Conservation (phyloP, 2,113 vertebrate species). For the Seriola quinqueradiata region DNA sequence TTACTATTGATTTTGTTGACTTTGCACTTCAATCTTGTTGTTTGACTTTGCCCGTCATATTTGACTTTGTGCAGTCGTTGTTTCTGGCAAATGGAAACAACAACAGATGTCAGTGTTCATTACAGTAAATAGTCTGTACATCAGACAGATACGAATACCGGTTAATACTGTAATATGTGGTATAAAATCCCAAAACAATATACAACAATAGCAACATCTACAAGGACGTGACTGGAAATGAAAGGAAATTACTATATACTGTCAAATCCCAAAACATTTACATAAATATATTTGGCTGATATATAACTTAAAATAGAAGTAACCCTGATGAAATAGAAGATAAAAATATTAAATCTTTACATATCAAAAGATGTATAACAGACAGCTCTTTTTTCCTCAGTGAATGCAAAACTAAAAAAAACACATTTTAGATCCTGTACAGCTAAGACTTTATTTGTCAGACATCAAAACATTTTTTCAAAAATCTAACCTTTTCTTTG, state of each 20-base stretch:
- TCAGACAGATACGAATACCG: not conserved
- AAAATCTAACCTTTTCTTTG: not conserved
- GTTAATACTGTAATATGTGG: not conserved
- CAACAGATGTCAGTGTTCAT: slow-evolving; percentile 31
- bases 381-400: not conserved
- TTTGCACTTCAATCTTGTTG: not conserved
- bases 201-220: not conserved
- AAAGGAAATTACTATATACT: too few relatives aligned
- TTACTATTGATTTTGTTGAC: not conserved
- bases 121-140: slow-evolving; percentile 22
- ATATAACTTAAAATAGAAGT: not conserved
- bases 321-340: not conserved
- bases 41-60: slow-evolving; percentile 40
- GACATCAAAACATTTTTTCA: not conserved
- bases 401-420: not conserved
- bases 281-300: too few relatives aligned
- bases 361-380: not conserved
- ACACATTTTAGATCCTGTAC: not conserved
- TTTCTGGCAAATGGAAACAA: slow-evolving; percentile 27
- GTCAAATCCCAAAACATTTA: too few relatives aligned
- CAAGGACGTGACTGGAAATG: too few relatives aligned
- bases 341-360: not conserved
- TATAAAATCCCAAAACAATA: slow-evolving; percentile 12
- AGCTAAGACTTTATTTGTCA: not conserved
- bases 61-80: slow-evolving; percentile 44